Conservation (phyloP, 2,113 vertebrate species). For the Chionis minor region DNA sequence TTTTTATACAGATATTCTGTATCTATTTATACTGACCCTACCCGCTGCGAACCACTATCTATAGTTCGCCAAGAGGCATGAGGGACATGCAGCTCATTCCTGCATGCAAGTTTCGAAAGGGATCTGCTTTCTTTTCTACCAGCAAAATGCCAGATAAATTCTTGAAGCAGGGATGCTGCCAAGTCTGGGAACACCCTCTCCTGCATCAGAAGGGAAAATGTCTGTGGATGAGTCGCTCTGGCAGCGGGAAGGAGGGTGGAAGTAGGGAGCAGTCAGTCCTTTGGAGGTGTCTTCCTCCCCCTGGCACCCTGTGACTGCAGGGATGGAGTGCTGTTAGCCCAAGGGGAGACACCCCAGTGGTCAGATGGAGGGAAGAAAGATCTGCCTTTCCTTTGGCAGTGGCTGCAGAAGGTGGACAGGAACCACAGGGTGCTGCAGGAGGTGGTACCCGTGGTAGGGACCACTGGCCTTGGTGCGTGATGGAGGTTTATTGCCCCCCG, state of each 20-base stretch:
- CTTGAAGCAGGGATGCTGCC: background rate
- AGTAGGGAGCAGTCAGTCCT: background rate
- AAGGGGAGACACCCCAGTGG: background rate
- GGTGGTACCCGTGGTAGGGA: background rate
- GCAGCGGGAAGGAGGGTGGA: background rate
- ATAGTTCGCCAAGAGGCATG: background rate
- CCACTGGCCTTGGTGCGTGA: background rate
- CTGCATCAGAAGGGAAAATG: background rate
- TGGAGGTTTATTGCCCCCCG: background rate
- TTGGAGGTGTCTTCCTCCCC: background rate
- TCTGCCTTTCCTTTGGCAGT: background rate
- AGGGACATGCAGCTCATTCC: background rate
- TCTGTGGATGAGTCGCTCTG: background rate
- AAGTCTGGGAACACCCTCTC: background rate
- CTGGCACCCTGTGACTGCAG: background rate
- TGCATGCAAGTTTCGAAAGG: background rate
- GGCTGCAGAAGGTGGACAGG: background rate
- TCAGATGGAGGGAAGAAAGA: background rate
- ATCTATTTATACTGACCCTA: constrained; percentile 29
- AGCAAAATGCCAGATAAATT: background rate
- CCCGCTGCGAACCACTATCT: background rate
- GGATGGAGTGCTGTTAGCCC: background rate
- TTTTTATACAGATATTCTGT: background rate
- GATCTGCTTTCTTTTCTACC: background rate
- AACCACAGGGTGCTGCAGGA: background rate